Evolutionary conservation across 1,140 invertebrate species (phyloP).

Genomic region (Euwallacea fornicatus): DNA sequence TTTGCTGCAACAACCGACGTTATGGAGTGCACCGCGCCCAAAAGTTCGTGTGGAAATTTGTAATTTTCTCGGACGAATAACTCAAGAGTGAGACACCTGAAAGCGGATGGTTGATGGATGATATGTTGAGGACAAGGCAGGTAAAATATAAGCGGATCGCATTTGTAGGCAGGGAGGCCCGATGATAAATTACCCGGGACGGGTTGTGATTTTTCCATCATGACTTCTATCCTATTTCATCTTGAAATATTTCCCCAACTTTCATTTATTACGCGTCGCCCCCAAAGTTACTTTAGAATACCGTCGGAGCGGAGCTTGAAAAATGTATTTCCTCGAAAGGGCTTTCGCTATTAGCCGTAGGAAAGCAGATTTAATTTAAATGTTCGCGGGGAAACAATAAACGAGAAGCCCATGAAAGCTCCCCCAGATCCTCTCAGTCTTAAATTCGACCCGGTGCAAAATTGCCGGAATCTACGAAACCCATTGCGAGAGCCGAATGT

Average conservation of each 20-base stretch:
- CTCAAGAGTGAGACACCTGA: constrained; percentile 14
- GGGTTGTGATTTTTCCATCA: constrained; percentile 27
- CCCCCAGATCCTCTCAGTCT: constrained; percentile 14
- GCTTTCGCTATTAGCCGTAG: neutral
- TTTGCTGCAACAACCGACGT: too few relatives aligned
- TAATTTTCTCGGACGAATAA: constrained; percentile 23
- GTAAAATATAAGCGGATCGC: constrained; percentile 33
- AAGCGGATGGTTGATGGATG: constrained; percentile 28
- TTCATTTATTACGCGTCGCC: constrained; percentile 16
- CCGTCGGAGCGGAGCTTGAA: too few relatives aligned
- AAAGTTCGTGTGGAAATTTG: neutral
- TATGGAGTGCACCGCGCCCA: too few relatives aligned
- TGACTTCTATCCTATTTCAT: constrained; percentile 27
- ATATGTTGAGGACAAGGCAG: constrained; percentile 21
- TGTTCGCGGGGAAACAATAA: constrained; percentile 8
- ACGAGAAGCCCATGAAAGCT: constrained; percentile 13
- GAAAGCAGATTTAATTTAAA: constrained; percentile 1
- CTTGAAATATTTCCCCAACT: constrained; percentile 22
- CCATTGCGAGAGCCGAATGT: constrained; percentile 29
- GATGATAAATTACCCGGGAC: constrained; percentile 29
- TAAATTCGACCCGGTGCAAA: constrained; percentile 15
- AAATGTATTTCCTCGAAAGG: neutral
- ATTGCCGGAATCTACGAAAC: constrained; percentile 26
- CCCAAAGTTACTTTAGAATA: neutral
- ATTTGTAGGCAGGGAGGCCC: constrained; percentile 22